phyloP scores from a whole-genome alignment of 2,113 vertebrate genomes.

The Spermophilus dauricus region DNA sequence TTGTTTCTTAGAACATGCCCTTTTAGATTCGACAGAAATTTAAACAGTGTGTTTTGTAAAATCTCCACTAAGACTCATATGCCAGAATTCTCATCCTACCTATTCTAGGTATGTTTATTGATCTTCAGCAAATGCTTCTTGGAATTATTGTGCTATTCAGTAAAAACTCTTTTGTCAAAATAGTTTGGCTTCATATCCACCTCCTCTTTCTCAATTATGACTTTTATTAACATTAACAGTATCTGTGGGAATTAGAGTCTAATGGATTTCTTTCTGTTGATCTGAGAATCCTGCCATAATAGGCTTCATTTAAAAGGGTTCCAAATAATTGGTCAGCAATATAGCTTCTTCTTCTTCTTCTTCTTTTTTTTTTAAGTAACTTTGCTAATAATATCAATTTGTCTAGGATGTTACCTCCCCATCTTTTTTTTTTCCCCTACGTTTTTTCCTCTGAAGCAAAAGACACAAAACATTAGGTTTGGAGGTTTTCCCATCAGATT shows the following conservation, averaged over 20 bases:
- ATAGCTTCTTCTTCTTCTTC: background rate
- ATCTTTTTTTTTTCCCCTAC: constrained; percentile 65
- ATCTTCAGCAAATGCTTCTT: constrained; percentile 51
- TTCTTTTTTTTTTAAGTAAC: constrained; percentile 54
- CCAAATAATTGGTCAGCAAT: constrained; percentile 64
- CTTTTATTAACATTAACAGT: constrained; percentile 71
- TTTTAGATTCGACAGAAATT: constrained; percentile 49
- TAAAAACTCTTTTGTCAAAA: constrained; percentile 22
- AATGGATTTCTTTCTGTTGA: constrained; percentile 60
- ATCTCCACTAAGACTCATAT: constrained; percentile 32
- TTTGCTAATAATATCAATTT: constrained; percentile 79
- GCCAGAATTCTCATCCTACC: background rate
- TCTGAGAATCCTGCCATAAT: constrained; percentile 10
- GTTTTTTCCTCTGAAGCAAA: constrained; percentile 73
- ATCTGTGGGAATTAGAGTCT: constrained; percentile 64
- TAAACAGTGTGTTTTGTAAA: constrained; percentile 34
- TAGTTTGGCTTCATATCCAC: background rate
- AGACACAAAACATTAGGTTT: constrained; percentile 69
- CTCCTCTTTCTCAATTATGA: constrained; percentile 63
- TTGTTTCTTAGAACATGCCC: constrained; percentile 54
- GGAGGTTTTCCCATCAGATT: constrained; percentile 44
- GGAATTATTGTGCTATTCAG: constrained; percentile 47
- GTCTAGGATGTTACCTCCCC: constrained; percentile 51
- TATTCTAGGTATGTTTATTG: constrained; percentile 30
- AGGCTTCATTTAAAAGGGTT: constrained; percentile 65